phyloP scores from a whole-genome alignment of 2,888 invertebrate species.

The Pegoplata infirma region DNA sequence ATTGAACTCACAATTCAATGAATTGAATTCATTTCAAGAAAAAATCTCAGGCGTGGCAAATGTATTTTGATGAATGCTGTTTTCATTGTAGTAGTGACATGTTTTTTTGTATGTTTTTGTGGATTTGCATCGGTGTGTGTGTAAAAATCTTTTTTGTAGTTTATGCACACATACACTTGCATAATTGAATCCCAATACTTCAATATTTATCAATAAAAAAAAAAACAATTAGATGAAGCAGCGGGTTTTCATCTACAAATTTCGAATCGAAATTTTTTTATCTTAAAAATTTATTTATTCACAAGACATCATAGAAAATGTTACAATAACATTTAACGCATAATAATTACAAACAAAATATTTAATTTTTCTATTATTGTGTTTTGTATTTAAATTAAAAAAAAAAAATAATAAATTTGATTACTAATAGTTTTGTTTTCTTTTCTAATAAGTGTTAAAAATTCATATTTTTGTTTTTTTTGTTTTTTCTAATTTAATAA shows the following conservation, averaged over 20 bases:
- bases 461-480: background rate
- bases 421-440: no score
- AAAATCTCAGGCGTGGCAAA: conserved; percentile 53
- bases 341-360: background rate
- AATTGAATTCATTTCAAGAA: conserved; percentile 1
- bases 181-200: background rate
- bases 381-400: background rate
- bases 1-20: background rate
- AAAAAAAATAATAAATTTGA: background rate
- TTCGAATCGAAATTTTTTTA: background rate
- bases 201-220: no score
- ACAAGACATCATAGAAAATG: conserved; percentile 1
- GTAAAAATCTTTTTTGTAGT: background rate
- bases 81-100: background rate
- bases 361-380: background rate
- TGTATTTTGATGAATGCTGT: background rate
- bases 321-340: background rate
- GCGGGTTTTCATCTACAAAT: conserved; percentile 16
- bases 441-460: background rate
- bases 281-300: conserved; percentile 35
- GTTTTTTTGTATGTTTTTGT: background rate
- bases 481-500: no score
- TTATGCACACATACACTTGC: background rate
- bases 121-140: no score
- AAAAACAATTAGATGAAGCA: no score